phyloP scores from a whole-genome alignment of 2,888 invertebrate species.

The Sinotaia quadrata region DNA sequence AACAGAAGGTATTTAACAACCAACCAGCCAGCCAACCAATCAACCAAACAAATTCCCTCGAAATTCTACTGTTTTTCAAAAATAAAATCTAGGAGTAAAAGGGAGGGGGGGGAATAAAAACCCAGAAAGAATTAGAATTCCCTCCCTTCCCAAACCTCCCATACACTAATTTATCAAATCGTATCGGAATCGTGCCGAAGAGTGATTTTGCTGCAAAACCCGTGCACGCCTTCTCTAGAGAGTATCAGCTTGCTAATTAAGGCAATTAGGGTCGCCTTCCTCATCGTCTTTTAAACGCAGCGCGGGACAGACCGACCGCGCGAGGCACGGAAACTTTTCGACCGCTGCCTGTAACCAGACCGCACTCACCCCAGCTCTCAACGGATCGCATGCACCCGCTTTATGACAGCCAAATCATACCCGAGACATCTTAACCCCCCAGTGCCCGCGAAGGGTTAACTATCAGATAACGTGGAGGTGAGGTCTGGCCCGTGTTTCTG shows the following conservation, averaged over 20 bases:
- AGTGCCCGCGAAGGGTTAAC: neutral
- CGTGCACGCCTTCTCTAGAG: neutral
- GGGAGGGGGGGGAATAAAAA: no score
- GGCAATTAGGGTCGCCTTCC: neutral
- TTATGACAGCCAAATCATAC: neutral
- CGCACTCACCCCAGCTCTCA: neutral
- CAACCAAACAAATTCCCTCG: no score
- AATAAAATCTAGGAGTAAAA: no score
- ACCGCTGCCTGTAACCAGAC: neutral
- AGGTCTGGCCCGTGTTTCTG: neutral
- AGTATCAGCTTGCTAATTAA: slow-evolving; percentile 8
- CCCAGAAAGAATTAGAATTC: no score
- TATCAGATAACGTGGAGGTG: neutral
- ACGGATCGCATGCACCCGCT: neutral
- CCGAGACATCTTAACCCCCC: neutral
- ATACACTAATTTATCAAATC: no score
- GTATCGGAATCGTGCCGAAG: no score
- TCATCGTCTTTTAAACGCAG: neutral
- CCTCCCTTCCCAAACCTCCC: no score
- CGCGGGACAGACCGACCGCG: neutral
- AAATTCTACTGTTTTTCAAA: no score
- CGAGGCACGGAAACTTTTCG: neutral
- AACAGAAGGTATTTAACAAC: no score
- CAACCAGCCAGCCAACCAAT: no score
- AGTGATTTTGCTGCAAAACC: no score